Evolutionary conservation across 2,797 vertebrate species (phyloP), one percentile per base, ranked within the genome.

Genomic region (Sebastes iracundus): DNA sequence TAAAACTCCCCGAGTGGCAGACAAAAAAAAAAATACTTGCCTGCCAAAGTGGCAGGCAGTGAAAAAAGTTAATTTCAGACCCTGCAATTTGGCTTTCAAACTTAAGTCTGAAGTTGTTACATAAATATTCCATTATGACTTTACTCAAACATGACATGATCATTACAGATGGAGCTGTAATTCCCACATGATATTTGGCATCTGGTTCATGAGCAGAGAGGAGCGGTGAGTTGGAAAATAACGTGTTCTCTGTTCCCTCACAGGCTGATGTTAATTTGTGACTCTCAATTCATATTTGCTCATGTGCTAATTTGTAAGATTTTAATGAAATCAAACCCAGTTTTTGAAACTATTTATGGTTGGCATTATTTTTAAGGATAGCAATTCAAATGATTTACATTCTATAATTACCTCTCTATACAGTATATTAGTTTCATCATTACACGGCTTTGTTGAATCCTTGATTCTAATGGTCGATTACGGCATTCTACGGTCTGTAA

Each of bases 71-170:
- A 49, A 49, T 49, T 49, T 49, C 46, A 49, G 46, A 49, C 46
- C 46, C 18, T 49, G 46, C 18, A 49, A 20, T 49, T 18, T 10
- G 8, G 69, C 61, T 79, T 30, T 30, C 6, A 56, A 68, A 55
- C 30, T 16, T 33, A 20, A 23, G 2, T 53, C 30, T 16, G 25
- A 20, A 30, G 4, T 53, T 33, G 58, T 49, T 75, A 68, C 16
- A 68, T 60, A 30, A 68, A 76, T 62, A 69, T 64, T 68, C 18
- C 33, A 76, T 75, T 49, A 58, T 52, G 28, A 49, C 42, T 76
- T 66, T 23, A n/a, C 58, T 25, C 52, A 72, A 72, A 81, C 23
- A 16, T n/a, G 60, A 73, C 72, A 66, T 52, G 28, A 62, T 42
- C 28, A 55, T 55, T 42, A 63, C 49, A 67, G 33, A 69, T 30